Conservation (phyloP, 2,888 invertebrate species). For the Zygothrica quintamaculata region DNA sequence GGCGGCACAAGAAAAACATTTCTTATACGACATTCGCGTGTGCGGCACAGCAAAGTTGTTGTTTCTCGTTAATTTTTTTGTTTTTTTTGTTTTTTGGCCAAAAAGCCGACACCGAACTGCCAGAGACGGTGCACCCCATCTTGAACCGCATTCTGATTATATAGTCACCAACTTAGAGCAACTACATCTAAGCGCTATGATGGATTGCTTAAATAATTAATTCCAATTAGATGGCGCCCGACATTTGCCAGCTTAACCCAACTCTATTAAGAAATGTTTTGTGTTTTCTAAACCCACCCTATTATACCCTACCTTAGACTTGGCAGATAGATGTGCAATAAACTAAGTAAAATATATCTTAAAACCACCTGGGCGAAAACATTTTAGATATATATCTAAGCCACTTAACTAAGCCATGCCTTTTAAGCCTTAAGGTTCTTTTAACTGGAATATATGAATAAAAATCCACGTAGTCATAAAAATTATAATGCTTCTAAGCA, state of each 20-base stretch:
- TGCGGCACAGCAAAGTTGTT: constrained; percentile 43
- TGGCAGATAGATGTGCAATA: too few relatives aligned
- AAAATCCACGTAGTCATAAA: neutral
- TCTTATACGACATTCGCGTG: constrained; percentile 78
- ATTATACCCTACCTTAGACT: constrained; percentile 25
- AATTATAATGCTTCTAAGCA: neutral
- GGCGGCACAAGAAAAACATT: constrained; percentile 39
- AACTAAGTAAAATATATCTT: too few relatives aligned
- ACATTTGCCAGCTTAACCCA: constrained; percentile 34
- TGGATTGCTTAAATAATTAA: constrained; percentile 76
- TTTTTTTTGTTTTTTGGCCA: constrained; percentile 38
- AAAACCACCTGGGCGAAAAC: too few relatives aligned
- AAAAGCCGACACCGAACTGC: constrained; percentile 53
- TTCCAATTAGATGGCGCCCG: constrained; percentile 68
- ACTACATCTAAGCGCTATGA: constrained; percentile 57
- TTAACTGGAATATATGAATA: too few relatives aligned
- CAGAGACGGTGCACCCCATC: constrained; percentile 1
- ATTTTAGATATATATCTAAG: too few relatives aligned
- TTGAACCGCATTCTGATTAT: constrained; percentile 2
- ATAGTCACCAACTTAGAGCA: constrained; percentile 11
- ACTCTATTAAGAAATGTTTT: constrained; percentile 20
- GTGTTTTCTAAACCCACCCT: constrained; percentile 20
- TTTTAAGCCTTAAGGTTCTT: too few relatives aligned
- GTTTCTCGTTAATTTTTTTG: too few relatives aligned
- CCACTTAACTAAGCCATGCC: too few relatives aligned